Evolutionary conservation across 1,140 invertebrate species (phyloP).

Genomic region (Neotoxoptera formosana): DNA sequence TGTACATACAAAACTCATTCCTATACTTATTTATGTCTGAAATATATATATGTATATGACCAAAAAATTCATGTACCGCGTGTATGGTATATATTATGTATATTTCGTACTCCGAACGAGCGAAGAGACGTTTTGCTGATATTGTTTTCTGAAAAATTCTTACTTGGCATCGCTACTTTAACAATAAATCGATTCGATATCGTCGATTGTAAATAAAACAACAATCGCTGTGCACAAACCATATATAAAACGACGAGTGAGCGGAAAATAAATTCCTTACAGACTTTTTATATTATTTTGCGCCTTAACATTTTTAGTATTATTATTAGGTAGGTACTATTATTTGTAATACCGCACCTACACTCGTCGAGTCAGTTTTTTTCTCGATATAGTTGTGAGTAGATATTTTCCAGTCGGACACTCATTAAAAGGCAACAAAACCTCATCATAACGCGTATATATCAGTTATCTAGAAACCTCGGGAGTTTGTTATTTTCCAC

Average conservation of each 20-base stretch:
- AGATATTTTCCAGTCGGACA: background rate
- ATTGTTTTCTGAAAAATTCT: background rate
- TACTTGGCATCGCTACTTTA: background rate
- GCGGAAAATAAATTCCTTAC: background rate
- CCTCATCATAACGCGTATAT: background rate
- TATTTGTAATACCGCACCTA: background rate
- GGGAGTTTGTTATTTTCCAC: background rate
- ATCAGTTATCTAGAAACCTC: background rate
- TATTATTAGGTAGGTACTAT: no score
- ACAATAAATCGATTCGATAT: background rate
- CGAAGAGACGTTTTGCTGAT: background rate
- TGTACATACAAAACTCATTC: background rate
- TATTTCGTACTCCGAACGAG: background rate
- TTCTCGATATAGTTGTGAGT: background rate
- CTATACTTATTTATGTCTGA: background rate
- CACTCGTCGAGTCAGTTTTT: background rate
- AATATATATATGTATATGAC: background rate
- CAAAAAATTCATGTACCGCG: background rate
- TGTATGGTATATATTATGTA: background rate
- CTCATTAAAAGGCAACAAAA: background rate
- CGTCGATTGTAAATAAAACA: background rate
- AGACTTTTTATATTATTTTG: background rate
- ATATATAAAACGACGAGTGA: background rate
- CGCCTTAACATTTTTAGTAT: background rate
- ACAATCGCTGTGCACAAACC: background rate